Percentiles rank a stretch among this genome's conserved stretches.
phyloP scores from a whole-genome alignment of 2,113 vertebrate species.

The Plotosus lineatus region DNA sequence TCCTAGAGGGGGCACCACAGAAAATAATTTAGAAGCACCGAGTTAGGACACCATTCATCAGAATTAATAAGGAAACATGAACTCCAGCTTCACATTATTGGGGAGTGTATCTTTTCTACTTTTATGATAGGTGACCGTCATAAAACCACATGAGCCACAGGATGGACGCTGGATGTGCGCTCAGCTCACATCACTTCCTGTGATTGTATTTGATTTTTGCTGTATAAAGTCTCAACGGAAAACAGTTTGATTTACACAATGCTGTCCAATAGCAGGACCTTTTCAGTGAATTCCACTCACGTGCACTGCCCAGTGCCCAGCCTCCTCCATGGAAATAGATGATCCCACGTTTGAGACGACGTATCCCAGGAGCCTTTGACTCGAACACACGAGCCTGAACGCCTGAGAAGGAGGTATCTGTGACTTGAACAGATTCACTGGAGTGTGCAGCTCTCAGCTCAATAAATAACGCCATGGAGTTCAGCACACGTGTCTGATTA shows the following conservation, averaged over 20 bases:
- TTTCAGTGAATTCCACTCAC: slow-evolving; percentile 71
- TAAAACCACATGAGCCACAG: neutral
- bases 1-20: too few species aligned
- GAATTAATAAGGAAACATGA: neutral
- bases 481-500: slow-evolving; percentile 80
- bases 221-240: neutral
- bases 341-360: slow-evolving; percentile 75
- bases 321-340: slow-evolving; percentile 94
- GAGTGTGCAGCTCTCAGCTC: slow-evolving; percentile 78
- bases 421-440: slow-evolving; percentile 73
- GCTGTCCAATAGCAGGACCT: neutral
- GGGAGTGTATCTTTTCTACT: neutral
- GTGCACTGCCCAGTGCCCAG: slow-evolving; percentile 87
- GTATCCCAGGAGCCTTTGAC: slow-evolving; percentile 59
- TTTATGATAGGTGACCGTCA: neutral
- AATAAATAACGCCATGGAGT: slow-evolving; percentile 76
- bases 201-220: neutral
- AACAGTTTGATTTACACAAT: neutral
- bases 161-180: neutral
- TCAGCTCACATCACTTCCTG: neutral
- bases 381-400: slow-evolving; percentile 86
- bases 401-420: slow-evolving; percentile 78
- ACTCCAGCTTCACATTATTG: neutral
- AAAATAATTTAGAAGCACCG: too few species aligned
- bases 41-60: too few species aligned